Evolutionary conservation across 2,888 invertebrate species (phyloP), one percentile per base, ranked within the genome.

Genomic region (Cantharis nigra): DNA sequence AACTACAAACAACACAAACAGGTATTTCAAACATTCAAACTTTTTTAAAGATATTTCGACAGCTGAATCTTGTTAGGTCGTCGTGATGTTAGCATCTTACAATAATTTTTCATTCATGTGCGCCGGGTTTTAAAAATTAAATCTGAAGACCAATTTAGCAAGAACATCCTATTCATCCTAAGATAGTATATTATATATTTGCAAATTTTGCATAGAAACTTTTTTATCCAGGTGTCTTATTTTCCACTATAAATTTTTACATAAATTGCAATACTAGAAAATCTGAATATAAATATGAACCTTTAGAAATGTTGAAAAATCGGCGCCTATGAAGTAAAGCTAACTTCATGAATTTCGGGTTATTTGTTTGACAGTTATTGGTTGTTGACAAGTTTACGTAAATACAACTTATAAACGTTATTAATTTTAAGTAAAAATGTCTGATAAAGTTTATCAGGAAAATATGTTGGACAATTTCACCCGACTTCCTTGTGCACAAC

Each of bases 401-500:
- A 65, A 65, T 65, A 20, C n/a, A 33, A 33, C 5, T 33, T n/a
- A 1, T 4, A 33, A 33, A 33, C 33, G 26, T 9, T 26, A 13
- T 30, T 33, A n/a, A n/a, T n/a, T 5, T 49, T 20, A 20, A 65
- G 64, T 23, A 23, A 70, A 69, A 33, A 77, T 79, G 77, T 71
- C 71, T 63, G 73, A 79, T 67, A 79, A 76, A 71, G 23, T 63
- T n/a, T 76, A 76, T 30, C 70, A 73, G 63, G 77, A 79, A 63
- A 70, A 33, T 14, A 63, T 49, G 9, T 70, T 69, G 13, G 75
- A 75, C n/a, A 77, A 71, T 49, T 79, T 77, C 69, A 23, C 62
- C 14, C 70, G 76, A 11, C 79, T 79, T 14, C 81, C 79, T 20
- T 83, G 81, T 77, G 79, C 80, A 9, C 83, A 83, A 79, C 83